Percentiles rank a stretch among this genome's conserved stretches.
phyloP scores from a whole-genome alignment of 2,113 vertebrate genomes.

The Cacatua alba region DNA sequence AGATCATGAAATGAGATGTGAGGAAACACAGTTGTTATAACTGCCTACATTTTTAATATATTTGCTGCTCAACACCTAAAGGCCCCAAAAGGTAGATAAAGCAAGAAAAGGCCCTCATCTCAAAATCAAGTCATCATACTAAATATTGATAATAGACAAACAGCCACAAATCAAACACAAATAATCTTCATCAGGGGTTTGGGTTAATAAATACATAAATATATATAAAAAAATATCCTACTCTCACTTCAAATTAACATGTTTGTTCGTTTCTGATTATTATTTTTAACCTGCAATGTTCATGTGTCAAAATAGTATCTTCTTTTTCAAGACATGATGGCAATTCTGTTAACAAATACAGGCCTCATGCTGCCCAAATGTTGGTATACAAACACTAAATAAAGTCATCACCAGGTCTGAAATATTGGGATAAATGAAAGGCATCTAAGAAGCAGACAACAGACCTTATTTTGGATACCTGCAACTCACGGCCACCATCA shows the following conservation, averaged over 20 bases:
- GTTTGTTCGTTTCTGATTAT: neutral
- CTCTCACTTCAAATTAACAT: neutral
- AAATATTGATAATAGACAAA: neutral
- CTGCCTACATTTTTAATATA: neutral
- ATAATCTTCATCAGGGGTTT: neutral
- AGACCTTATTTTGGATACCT: fast-evolving
- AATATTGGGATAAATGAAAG: neutral
- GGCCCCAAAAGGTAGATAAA: neutral
- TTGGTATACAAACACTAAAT: neutral
- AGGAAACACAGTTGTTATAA: neutral
- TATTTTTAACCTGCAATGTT: neutral
- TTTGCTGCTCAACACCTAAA: neutral
- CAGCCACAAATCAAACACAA: neutral
- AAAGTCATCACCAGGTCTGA: neutral
- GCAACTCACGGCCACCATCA: fast-evolving
- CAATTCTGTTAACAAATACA: neutral
- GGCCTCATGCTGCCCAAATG: neutral
- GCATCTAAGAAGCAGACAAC: fast-evolving
- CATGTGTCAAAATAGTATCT: neutral
- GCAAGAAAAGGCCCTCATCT: neutral
- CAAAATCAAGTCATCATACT: neutral
- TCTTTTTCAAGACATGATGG: neutral
- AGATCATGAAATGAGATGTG: neutral
- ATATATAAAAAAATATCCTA: neutral
- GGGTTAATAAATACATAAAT: neutral